Base-by-base conservation (phyloP, 2,888 invertebrate species). In the Pristionchus arcanus region DNA sequence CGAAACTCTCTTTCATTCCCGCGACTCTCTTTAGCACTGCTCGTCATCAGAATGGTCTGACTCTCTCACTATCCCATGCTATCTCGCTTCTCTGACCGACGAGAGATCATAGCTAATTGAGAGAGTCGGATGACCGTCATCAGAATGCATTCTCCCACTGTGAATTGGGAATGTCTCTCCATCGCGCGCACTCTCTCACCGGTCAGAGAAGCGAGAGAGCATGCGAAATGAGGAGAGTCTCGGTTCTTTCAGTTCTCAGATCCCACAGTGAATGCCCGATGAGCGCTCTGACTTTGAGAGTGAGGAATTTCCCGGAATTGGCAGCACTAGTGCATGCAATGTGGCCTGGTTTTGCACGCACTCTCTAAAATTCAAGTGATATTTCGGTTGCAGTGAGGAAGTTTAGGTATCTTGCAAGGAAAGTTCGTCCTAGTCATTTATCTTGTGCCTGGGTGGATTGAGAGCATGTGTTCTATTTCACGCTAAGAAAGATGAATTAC, bases 1-100 rank as follows among this genome's bases (percentile, higher is more conserved):
- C 15, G 49, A 81, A 81, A 49, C 49, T 49, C 42, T 11, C 42
- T 37, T 49, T 63, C 63, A 63, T 81, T 81, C 81, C 28, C 81
- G 49, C 81, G 49, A 81, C 77, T 77, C 77, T 77, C 77, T 77
- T 77, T 77, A 49, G 74, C 42, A 49, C 63, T 63, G 63, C 63
- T 63, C 63, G 63, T 63, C 63, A 63, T 63, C n/a, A 25, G 59
- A 59, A 59, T 59, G 21, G 3, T 21, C 59, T 59, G 59, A 59
- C 25, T 59, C 25, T 59, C 59, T 59, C 59, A 19, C 19, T 59
- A 19, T 59, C 42, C 3, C 42, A 49, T 49, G 42, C 42, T 49
- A 9, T 49, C 42, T 49, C 42, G 42, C 42, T 49, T 49, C 42
- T 49, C 42, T 49, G 42, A 49, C 4, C 42, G 42, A 49, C 42